phyloP scores from a whole-genome alignment of 2,113 vertebrate genomes.

The Epinephelus lanceolatus region DNA sequence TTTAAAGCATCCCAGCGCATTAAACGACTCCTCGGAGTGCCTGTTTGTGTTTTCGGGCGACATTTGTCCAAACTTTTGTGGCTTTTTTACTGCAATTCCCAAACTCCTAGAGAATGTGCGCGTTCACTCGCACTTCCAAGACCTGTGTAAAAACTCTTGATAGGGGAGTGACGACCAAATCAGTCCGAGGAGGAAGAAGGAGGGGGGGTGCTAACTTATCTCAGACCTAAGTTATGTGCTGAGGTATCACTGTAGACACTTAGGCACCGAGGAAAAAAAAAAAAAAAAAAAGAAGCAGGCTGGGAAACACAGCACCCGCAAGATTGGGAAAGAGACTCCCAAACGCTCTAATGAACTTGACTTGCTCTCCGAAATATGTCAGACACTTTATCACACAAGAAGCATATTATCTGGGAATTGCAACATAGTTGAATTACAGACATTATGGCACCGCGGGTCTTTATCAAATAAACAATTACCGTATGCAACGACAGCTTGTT shows the following conservation, averaged over 20 bases:
- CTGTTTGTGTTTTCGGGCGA: not conserved
- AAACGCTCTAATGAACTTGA: constrained; percentile 84
- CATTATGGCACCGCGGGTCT: constrained; percentile 96
- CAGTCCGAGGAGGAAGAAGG: constrained; percentile 32
- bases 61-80: not conserved
- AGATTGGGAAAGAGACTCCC: constrained; percentile 84
- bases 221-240: constrained; percentile 96
- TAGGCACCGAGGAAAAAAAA: constrained; percentile 90
- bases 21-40: fast-evolving
- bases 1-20: not conserved
- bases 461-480: constrained; percentile 87
- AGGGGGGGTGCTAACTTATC: constrained; percentile 88
- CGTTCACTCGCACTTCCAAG: constrained; percentile 22
- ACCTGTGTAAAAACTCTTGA: constrained; percentile 51
- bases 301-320: constrained; percentile 80
- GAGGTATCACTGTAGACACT: constrained; percentile 96
- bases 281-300: constrained; percentile 67
- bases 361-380: constrained; percentile 83
- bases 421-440: constrained; percentile 90
- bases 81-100: not conserved
- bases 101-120: not conserved
- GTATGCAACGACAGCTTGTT: constrained; percentile 84
- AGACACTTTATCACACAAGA: constrained; percentile 96
- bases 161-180: constrained; percentile 60
- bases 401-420: constrained; percentile 93